Evolutionary conservation across 1,140 invertebrate genomes (phyloP).

Genomic region (Caenorhabditis remanei): DNA sequence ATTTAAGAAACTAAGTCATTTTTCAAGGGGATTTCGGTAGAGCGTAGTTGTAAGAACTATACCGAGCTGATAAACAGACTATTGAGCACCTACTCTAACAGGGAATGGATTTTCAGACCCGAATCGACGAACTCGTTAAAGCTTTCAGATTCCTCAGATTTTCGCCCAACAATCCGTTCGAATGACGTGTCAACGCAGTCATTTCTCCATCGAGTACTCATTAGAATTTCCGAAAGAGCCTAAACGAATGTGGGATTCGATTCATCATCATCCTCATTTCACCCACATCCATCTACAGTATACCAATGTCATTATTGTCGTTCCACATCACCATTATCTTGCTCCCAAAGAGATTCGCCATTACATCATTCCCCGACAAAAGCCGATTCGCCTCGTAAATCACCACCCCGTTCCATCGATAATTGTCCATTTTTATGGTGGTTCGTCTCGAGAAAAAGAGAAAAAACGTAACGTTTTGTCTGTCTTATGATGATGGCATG

Average conservation of each 20-base stretch:
- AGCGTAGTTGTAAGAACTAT: too few species aligned
- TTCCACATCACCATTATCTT: constrained; percentile 27
- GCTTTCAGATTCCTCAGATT: too few species aligned
- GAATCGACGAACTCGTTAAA: too few species aligned
- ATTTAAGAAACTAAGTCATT: too few species aligned
- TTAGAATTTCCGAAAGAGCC: not conserved
- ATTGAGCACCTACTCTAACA: too few species aligned
- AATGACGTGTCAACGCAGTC: not conserved
- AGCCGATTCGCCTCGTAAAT: not conserved
- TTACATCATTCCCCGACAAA: not conserved
- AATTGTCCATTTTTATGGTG: constrained; percentile 26
- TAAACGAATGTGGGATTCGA: not conserved
- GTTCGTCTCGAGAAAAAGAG: not conserved
- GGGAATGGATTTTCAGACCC: too few species aligned
- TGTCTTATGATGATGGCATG: not conserved
- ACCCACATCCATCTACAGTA: not conserved
- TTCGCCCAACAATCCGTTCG: not conserved
- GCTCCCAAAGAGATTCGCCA: not conserved
- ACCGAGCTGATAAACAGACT: too few species aligned
- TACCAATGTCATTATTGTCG: not conserved
- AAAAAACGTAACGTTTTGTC: constrained; percentile 16
- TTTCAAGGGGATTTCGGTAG: too few species aligned
- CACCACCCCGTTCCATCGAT: constrained; percentile 2
- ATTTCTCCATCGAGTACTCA: not conserved
- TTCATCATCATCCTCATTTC: not conserved